phyloP scores from a whole-genome alignment of 92 coral and sea anemone genomes.

The Epizoanthus scotinus region DNA sequence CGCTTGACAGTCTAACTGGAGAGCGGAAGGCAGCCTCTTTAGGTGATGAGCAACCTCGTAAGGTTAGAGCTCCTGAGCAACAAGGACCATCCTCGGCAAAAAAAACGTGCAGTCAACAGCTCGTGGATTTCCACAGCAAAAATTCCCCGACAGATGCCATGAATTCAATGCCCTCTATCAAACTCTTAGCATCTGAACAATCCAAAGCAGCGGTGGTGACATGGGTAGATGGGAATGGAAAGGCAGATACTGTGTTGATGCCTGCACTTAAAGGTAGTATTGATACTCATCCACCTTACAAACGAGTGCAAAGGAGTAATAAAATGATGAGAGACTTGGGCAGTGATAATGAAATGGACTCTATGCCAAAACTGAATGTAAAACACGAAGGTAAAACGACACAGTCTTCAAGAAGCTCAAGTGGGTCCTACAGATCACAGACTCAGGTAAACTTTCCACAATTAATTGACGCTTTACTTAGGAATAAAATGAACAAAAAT shows the following conservation, averaged over 20 bases:
- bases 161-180: not conserved
- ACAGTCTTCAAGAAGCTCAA: not conserved
- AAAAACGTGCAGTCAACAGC: not conserved
- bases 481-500: not conserved
- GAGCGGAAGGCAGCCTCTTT: not conserved
- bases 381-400: not conserved
- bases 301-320: not conserved
- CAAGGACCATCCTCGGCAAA: not conserved
- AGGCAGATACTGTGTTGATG: not conserved
- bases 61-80: not conserved
- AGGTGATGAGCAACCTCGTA: not conserved
- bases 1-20: not conserved
- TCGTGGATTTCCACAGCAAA: not conserved
- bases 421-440: not conserved
- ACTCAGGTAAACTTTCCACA: not conserved
- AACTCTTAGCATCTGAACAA: not conserved
- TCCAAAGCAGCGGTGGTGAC: not conserved
- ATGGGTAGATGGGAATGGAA: not conserved
- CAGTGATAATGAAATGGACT: not conserved
- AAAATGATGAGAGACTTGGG: not conserved
- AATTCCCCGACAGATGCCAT: not conserved
- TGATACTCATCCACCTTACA: not conserved
- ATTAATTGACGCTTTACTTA: not conserved
- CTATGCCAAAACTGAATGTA: conserved; percentile 15
- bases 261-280: too few relatives aligned